phyloP scores from a whole-genome alignment of 2,797 vertebrate species.

The Clarias pachynema region DNA sequence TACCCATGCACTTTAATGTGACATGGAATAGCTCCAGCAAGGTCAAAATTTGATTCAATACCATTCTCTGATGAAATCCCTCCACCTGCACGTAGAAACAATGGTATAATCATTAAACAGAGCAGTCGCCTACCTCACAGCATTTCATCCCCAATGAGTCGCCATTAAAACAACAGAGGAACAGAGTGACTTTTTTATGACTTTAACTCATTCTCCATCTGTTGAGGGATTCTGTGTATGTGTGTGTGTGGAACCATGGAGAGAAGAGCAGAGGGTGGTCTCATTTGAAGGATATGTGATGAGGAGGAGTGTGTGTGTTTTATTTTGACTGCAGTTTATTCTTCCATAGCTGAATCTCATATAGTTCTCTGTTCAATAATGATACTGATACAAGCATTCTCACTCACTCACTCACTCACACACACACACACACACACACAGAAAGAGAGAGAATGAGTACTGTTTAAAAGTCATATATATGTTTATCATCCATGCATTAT shows the following conservation, averaged over 20 bases:
- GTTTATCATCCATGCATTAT: no score
- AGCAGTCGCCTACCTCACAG: slow-evolving; percentile 28
- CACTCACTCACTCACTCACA: background rate
- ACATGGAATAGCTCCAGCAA: slow-evolving; percentile 19
- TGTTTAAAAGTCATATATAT: no score
- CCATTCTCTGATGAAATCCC: slow-evolving; percentile 22
- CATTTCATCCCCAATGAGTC: slow-evolving; percentile 36
- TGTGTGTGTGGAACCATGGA: background rate
- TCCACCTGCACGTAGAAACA: slow-evolving; percentile 27
- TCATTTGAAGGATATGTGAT: slow-evolving; percentile 13
- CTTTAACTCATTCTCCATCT: slow-evolving; percentile 39
- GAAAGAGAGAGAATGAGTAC: no score
- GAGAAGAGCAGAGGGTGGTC: slow-evolving; percentile 20
- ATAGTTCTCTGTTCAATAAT: slow-evolving; percentile 20
- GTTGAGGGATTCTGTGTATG: slow-evolving; percentile 34
- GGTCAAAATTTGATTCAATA: slow-evolving; percentile 7
- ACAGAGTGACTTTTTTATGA: slow-evolving; percentile 33
- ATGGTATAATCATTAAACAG: slow-evolving; percentile 41
- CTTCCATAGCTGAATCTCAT: slow-evolving; percentile 27
- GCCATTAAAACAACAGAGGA: slow-evolving; percentile 43
- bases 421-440: background rate
- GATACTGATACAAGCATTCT: background rate
- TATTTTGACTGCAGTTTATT: slow-evolving; percentile 39
- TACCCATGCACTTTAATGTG: slow-evolving; percentile 4
- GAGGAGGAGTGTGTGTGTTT: slow-evolving; percentile 2